These are phyloP conservation scores for Anguilla japonica DNA, from an alignment of 2,113 vertebrate species.

Conservation along the genomic window DNA sequence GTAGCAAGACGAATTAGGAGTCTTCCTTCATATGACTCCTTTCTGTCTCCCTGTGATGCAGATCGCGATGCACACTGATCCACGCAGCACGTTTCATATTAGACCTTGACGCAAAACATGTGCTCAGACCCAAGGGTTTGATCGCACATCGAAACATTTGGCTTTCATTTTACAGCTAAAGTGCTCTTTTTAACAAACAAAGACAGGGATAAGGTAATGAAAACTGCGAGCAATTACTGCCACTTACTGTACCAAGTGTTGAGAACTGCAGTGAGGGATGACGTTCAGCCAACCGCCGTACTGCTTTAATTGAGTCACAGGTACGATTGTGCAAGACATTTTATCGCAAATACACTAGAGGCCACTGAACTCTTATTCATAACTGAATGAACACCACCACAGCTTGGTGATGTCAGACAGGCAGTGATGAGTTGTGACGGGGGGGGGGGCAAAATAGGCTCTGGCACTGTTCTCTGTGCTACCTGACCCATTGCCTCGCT, in stretches of 20 bases:
- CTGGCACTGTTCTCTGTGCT: no score
- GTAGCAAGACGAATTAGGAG: neutral
- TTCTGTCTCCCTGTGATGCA: neutral
- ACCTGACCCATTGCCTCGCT: no score
- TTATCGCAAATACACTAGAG: neutral
- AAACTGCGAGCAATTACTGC: constrained; percentile 13
- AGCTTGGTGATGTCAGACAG: neutral
- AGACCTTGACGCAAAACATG: constrained; percentile 16
- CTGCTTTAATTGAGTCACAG: neutral
- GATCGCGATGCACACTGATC: neutral
- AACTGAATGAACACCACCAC: neutral
- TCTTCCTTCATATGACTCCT: neutral
- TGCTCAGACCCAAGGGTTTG: constrained; percentile 21
- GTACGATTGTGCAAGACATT: constrained; percentile 21
- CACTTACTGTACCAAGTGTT: constrained; percentile 8
- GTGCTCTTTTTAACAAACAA: constrained; percentile 5
- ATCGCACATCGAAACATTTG: constrained; percentile 21
- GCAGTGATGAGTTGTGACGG: neutral
- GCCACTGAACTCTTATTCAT: neutral
- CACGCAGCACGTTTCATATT: constrained; percentile 14
- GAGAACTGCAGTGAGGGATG: neutral
- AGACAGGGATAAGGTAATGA: neutral
- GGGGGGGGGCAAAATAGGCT: neutral
- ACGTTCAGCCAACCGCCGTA: neutral
- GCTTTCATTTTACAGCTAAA: constrained; percentile 17